These are phyloP conservation scores for Neogale vison DNA, from an alignment of 2,113 vertebrate genomes.

Conservation along the genomic window DNA sequence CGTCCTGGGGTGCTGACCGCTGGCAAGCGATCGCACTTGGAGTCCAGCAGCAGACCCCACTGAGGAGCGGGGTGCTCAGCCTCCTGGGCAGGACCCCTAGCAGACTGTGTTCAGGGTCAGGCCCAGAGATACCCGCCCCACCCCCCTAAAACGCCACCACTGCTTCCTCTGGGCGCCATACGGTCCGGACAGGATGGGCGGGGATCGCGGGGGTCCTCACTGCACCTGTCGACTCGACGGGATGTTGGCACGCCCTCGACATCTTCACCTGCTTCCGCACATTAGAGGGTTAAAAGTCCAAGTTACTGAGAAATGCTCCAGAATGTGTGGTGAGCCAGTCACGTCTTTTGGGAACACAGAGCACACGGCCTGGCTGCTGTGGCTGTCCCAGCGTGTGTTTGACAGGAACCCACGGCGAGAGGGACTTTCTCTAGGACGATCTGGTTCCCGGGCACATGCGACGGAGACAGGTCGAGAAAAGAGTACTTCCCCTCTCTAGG, in stretches of 20 bases:
- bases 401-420: background rate
- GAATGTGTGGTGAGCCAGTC: fast-evolving
- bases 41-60: conserved; percentile 97
- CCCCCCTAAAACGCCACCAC: background rate
- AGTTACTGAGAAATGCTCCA: background rate
- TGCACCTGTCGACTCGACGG: background rate
- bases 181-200: fast-evolving
- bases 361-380: fast-evolving
- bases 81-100: background rate
- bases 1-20: conserved; percentile 74
- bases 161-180: fast-evolving
- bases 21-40: conserved; percentile 91
- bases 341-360: fast-evolving
- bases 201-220: background rate
- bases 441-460: fast-evolving
- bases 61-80: conserved; percentile 44
- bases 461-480: background rate
- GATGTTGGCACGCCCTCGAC: fast-evolving
- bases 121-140: background rate
- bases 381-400: background rate
- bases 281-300: background rate
- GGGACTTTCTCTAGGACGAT: fast-evolving
- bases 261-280: background rate
- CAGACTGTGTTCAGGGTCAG: background rate
- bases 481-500: no score